These are phyloP conservation scores for Leptopilina boulardi DNA, from an alignment of 1,140 invertebrate species.

Conservation along the genomic window DNA sequence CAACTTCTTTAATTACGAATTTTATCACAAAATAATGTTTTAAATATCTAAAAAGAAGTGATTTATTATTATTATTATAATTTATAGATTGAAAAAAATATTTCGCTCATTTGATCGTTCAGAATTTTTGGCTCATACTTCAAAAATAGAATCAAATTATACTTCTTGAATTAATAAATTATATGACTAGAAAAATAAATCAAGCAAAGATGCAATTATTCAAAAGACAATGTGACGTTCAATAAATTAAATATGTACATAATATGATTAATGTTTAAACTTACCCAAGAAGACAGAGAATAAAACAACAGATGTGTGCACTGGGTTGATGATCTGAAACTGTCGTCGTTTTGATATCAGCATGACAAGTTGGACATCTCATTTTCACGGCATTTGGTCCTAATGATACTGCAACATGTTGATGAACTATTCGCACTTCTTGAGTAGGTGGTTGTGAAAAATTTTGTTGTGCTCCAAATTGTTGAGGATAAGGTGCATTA, in stretches of 20 bases:
- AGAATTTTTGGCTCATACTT: too few relatives aligned
- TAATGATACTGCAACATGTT: slow-evolving; percentile 59
- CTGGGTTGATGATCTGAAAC: slow-evolving; percentile 71
- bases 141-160: too few relatives aligned
- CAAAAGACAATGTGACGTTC: not conserved
- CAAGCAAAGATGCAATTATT: too few relatives aligned
- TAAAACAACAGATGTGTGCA: slow-evolving; percentile 72
- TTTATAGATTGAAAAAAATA: too few relatives aligned
- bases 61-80: too few relatives aligned
- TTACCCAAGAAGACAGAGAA: slow-evolving; percentile 72
- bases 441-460: slow-evolving; percentile 51
- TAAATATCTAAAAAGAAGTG: too few relatives aligned
- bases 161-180: too few relatives aligned
- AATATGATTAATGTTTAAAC: slow-evolving; percentile 26
- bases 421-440: slow-evolving; percentile 64
- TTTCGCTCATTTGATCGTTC: too few relatives aligned
- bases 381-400: slow-evolving; percentile 69
- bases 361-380: slow-evolving; percentile 68
- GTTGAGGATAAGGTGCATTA: slow-evolving; percentile 42
- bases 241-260: not conserved
- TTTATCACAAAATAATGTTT: too few relatives aligned
- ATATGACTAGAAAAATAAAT: too few relatives aligned
- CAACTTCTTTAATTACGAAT: too few relatives aligned
- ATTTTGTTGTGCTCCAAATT: slow-evolving; percentile 45
- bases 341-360: slow-evolving; percentile 71